These are phyloP conservation scores for Synergus gifuensis DNA, from an alignment of 2,888 invertebrate species.

Conservation along the genomic window DNA sequence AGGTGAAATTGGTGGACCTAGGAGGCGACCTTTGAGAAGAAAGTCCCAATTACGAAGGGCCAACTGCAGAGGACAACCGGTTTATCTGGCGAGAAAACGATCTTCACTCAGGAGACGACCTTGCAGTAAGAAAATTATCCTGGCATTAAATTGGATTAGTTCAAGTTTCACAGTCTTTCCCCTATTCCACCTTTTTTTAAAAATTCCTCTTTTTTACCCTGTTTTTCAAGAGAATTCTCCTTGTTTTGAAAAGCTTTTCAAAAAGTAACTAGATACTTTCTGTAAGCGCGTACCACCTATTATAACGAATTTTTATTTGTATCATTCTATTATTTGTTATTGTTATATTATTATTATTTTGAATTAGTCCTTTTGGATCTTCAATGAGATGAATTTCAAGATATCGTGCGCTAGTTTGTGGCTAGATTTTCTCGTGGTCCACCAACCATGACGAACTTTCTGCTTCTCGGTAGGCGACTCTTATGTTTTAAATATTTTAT, in stretches of 20 bases:
- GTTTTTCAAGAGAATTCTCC: no score
- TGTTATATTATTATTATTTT: no score
- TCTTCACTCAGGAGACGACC: conserved; percentile 74
- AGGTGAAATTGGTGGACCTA: conserved; percentile 57
- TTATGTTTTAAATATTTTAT: conserved; percentile 13
- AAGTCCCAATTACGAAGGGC: conserved; percentile 71
- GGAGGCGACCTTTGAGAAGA: conserved; percentile 71
- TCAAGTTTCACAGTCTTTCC: no score
- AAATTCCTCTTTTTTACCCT: no score
- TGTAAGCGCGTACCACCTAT: no score
- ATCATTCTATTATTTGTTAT: no score
- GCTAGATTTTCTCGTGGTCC: conserved; percentile 6
- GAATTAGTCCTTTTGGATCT: no score
- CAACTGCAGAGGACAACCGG: conserved; percentile 70
- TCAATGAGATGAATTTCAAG: neutral
- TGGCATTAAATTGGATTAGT: neutral
- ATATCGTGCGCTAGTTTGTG: neutral
- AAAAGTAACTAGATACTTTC: neutral
- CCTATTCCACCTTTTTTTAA: no score
- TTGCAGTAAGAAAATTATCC: conserved; percentile 67
- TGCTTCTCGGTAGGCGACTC: conserved; percentile 14
- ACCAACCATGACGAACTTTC: conserved; percentile 16
- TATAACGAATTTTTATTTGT: no score
- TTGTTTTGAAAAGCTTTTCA: neutral
- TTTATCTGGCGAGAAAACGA: conserved; percentile 74